Conservation (phyloP, 2,113 vertebrate genomes). For the Potamarius usumacintae region DNA sequence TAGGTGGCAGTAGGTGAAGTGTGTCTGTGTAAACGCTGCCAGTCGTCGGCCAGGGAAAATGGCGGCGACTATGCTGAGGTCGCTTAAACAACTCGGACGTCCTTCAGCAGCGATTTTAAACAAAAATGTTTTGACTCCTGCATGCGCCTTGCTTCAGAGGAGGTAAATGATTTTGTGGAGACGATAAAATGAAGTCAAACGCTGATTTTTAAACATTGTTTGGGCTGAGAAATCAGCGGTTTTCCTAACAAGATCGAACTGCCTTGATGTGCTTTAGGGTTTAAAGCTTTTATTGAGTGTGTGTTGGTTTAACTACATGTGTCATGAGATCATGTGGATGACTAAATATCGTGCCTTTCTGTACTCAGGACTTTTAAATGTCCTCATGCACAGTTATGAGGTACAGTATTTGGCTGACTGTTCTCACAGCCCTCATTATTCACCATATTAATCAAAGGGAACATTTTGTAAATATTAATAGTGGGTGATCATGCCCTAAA, state of each 20-base stretch:
- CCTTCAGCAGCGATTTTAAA: slow-evolving; percentile 74
- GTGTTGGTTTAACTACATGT: neutral
- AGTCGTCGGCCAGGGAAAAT: slow-evolving; percentile 61
- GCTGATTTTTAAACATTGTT: neutral
- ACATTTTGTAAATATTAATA: neutral
- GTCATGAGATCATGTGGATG: neutral
- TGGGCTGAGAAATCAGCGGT: neutral
- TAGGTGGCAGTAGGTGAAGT: slow-evolving; percentile 22
- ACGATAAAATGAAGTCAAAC: neutral
- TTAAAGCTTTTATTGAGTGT: neutral
- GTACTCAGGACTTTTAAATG: neutral
- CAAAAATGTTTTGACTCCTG: slow-evolving; percentile 56
- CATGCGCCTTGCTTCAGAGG: slow-evolving; percentile 67
- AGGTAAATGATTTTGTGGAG: slow-evolving; percentile 57
- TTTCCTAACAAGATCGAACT: neutral
- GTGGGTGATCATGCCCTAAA: neutral
- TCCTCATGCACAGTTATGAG: neutral
- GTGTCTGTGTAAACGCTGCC: neutral
- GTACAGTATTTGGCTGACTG: too few relatives aligned
- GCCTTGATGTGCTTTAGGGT: neutral
- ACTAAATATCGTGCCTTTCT: neutral
- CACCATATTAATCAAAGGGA: neutral
- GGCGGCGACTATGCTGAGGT: slow-evolving; percentile 76
- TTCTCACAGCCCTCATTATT: neutral
- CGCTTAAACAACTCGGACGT: slow-evolving; percentile 72